Percentiles rank a stretch among this genome's conserved stretches.
Conservation (phyloP, 1,140 invertebrate genomes). For the Cydia fagiglandana region DNA sequence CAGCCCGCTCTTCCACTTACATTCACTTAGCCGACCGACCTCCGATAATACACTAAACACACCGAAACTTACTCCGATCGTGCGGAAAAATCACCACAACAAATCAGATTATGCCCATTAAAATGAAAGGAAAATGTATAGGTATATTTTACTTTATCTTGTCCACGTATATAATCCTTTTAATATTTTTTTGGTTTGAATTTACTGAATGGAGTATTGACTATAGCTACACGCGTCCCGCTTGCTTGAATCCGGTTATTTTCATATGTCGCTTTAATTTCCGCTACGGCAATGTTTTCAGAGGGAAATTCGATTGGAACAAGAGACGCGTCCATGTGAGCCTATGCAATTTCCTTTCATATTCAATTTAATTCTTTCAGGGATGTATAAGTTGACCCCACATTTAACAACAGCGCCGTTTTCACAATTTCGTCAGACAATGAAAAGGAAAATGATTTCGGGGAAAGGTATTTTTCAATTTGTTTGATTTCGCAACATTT, state of each 20-base stretch:
- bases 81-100: background rate
- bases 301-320: conserved; percentile 63
- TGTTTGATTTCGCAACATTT: conserved; percentile 3
- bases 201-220: background rate
- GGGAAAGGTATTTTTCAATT: conserved; percentile 27
- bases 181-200: background rate
- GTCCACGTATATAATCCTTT: background rate
- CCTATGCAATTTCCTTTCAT: conserved; percentile 71
- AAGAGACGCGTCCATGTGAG: conserved; percentile 59
- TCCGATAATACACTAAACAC: conserved; percentile 52
- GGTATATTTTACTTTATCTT: no score
- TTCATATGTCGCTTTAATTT: conserved; percentile 70
- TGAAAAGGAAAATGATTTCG: conserved; percentile 49
- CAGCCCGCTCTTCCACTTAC: conserved; percentile 59
- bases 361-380: conserved; percentile 66
- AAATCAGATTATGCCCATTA: background rate
- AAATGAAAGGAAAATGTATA: background rate
- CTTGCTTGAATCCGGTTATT: conserved; percentile 53
- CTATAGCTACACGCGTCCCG: conserved; percentile 33
- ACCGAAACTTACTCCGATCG: conserved; percentile 21
- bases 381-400: conserved; percentile 50
- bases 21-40: conserved; percentile 70
- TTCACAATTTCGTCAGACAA: conserved; percentile 35
- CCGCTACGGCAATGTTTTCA: conserved; percentile 70
- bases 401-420: conserved; percentile 50